Base-by-base conservation (phyloP, 2,888 invertebrate species). In the Malachius bipustulatus region DNA sequence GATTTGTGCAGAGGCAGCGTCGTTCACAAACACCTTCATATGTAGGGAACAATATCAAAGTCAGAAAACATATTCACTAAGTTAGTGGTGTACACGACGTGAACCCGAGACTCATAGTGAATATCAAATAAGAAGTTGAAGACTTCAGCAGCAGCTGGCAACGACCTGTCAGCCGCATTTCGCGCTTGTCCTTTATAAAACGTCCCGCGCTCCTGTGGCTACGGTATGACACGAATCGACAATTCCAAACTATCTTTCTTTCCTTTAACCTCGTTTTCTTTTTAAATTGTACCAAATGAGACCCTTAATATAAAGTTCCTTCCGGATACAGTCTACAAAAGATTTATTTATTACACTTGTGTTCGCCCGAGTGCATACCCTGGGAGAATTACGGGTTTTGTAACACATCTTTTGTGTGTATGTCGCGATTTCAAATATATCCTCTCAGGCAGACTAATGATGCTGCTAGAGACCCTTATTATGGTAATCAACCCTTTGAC, bases 121-220 rank as follows among this genome's bases (percentile, higher is more conserved):
- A 59, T 59, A 57, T 55, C 52, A 58, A 58, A 58, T 59, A 55
- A 57, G 56, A 56, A 57, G 53, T 54, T 55, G 54, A 54, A 56
- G 54, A 53, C 53, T 58, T 57, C 56, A 54, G 52, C 48, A 52
- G 48, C 56, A 57, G 54, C 53, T 55, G 58, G 52, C 50, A 52
- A 53, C 50, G 53, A 54, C 51, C 56, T 58, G 59, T 56, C 57
- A 59, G 53, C 52, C 52, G 50, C 56, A 57, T 57, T 56, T 56
- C 51, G 48, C 48, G 46, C 45, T 47, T 47, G 50, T 51, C 52
- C 51, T 48, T 46, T 44, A 45, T 46, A 49, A 46, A 35, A 42
- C 38, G 42, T 45, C 43, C 44, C 40, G 36, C 38, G 36, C 35
- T 40, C 43, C 39, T 43, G 43, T 40, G 43, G 43, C 41, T 43